Conservation (phyloP, 2,113 vertebrate genomes). For the Antigone vipio region DNA sequence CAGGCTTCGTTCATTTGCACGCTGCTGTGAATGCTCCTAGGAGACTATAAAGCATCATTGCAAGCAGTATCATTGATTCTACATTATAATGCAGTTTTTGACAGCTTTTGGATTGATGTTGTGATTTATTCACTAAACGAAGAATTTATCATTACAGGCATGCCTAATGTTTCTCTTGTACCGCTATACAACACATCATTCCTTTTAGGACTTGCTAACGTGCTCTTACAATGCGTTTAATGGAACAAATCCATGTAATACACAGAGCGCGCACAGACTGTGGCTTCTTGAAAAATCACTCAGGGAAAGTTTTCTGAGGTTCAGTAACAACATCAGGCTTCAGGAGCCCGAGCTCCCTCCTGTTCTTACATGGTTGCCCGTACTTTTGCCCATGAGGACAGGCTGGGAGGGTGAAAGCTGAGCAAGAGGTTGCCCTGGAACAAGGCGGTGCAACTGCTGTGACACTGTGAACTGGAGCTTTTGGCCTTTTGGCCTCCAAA, state of each 20-base stretch:
- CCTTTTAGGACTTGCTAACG: neutral
- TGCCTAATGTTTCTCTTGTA: neutral
- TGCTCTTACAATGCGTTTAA: neutral
- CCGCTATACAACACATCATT: neutral
- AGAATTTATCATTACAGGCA: neutral
- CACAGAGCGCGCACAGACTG: neutral
- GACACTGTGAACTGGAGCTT: slow-evolving; percentile 2
- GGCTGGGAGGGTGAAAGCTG: neutral
- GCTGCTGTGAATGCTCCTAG: neutral
- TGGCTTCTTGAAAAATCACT: neutral
- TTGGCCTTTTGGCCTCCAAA: slow-evolving; percentile 34
- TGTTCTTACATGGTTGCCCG: neutral
- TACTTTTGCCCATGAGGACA: neutral
- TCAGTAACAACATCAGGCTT: neutral
- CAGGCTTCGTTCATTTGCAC: neutral
- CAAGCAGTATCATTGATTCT: neutral
- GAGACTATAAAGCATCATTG: neutral
- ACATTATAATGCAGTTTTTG: neutral
- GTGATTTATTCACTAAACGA: neutral
- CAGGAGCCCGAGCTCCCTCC: neutral
- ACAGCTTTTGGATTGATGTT: neutral
- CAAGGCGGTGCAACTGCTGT: neutral
- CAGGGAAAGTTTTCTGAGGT: neutral
- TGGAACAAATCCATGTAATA: neutral
- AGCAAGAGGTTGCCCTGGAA: neutral